phyloP scores from a whole-genome alignment of 2,113 vertebrate genomes.

The Cynopterus brachyotis region DNA sequence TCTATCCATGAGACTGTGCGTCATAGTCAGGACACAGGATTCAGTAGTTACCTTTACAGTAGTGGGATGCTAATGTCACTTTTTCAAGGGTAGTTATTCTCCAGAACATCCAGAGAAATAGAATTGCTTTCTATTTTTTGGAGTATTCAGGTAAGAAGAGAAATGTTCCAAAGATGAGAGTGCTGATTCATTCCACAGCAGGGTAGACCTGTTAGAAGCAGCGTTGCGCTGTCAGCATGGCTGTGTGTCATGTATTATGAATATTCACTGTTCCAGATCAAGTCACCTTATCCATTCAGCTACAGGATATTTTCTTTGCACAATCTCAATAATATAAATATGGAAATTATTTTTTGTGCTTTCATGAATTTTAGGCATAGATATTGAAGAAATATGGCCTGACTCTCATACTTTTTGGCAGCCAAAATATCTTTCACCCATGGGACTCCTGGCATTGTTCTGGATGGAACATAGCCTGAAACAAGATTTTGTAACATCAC shows the following conservation, averaged over 20 bases:
- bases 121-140: constrained; percentile 11
- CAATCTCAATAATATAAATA: not conserved
- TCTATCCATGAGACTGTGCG: not conserved
- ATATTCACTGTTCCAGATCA: not conserved
- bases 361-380: not conserved
- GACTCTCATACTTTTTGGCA: not conserved
- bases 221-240: not conserved
- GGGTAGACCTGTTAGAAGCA: not conserved
- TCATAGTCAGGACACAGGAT: not conserved
- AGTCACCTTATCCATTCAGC: not conserved
- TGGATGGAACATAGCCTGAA: not conserved
- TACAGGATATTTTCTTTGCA: not conserved
- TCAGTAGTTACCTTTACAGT: not conserved
- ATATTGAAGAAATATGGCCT: constrained; percentile 4
- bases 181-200: not conserved
- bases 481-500: not conserved
- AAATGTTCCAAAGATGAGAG: not conserved
- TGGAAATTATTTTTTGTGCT: constrained; percentile 6
- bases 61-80: not conserved
- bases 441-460: not conserved
- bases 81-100: not conserved
- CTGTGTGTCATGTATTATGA: not conserved
- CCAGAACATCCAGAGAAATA: constrained; percentile 2
- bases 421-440: not conserved
- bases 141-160: constrained; percentile 5